Conservation (phyloP, 2,888 invertebrate species). For the Crossocerus cetratus region DNA sequence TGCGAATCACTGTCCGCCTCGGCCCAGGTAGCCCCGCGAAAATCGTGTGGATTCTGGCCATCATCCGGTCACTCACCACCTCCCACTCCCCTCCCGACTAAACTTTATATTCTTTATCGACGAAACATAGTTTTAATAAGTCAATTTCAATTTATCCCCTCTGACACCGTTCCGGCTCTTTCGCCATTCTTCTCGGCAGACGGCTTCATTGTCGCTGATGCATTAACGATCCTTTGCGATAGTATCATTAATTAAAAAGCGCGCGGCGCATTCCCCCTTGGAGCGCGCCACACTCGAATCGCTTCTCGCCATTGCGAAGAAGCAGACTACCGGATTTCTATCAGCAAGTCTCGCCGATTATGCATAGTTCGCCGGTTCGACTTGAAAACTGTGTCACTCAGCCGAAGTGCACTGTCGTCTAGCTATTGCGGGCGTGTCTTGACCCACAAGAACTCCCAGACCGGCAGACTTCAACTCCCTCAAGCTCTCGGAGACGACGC, state of each 20-base stretch:
- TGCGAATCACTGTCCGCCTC: no score
- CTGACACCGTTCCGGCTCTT: no score
- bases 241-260: constrained; percentile 27
- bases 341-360: constrained; percentile 40
- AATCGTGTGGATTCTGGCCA: no score
- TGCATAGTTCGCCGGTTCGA: constrained; percentile 37
- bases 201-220: constrained; percentile 23
- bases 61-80: no score
- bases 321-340: constrained; percentile 43
- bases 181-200: neutral
- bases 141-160: no score
- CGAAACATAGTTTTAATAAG: no score
- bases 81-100: no score
- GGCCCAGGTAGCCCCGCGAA: no score
- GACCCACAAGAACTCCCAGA: constrained; percentile 1
- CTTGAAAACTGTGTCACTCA: constrained; percentile 26
- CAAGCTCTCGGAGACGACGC: no score
- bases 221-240: constrained; percentile 42
- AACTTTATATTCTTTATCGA: no score
- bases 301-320: constrained; percentile 15
- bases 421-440: constrained; percentile 22
- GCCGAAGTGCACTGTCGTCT: neutral
- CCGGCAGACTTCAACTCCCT: no score
- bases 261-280: constrained; percentile 14
- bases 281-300: neutral